Base-by-base conservation (phyloP, 2,888 invertebrate species). In the Cybosia mesomella region DNA sequence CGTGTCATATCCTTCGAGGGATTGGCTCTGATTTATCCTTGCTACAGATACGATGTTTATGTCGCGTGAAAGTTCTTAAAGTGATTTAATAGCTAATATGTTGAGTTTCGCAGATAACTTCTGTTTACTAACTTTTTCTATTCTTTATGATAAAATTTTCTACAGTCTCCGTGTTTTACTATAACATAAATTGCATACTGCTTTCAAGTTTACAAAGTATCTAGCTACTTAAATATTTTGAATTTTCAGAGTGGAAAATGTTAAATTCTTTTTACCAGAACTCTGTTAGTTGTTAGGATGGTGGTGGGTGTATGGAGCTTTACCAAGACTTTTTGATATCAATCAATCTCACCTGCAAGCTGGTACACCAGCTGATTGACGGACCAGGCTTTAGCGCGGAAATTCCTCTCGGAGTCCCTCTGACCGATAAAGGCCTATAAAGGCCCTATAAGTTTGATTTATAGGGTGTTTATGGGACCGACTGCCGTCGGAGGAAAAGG, bases 1-100 rank as follows among this genome's bases (percentile, higher is more conserved):
- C 83, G 83, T 83, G 80, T 81, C 76, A 80, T 80, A 75, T 82
- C 73, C 75, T 76, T 76, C 73, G 70, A 68, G 57, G 67, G 66
- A 75, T 77, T 75, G 54, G 69, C 70, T 77, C 76, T 78, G 79
- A 84, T 85, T 85, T 85, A 78, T 79, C 72, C 72, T 72, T 79
- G 70, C 32, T 59, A 75, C 71, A 71, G 68, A 76, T 66, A 68
- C 64, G 61, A 54, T 61, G 62, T 77, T 75, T 74, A 75, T 77
- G 72, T 72, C 39, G 62, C 61, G 66, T 62, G 71, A 62, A 69
- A 74, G 63, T 75, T 75, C 58, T 64, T 66, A 34, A 66, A 70
- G 36, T 49, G n/a, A 22, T 28, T 61, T 75, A 53, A 70, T 57
- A 34, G 57, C 61, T 62, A 22, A 58, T 62, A 63, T 65, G 58